phyloP scores from a whole-genome alignment of 1,140 invertebrate species.

The Coptotermes formosanus region DNA sequence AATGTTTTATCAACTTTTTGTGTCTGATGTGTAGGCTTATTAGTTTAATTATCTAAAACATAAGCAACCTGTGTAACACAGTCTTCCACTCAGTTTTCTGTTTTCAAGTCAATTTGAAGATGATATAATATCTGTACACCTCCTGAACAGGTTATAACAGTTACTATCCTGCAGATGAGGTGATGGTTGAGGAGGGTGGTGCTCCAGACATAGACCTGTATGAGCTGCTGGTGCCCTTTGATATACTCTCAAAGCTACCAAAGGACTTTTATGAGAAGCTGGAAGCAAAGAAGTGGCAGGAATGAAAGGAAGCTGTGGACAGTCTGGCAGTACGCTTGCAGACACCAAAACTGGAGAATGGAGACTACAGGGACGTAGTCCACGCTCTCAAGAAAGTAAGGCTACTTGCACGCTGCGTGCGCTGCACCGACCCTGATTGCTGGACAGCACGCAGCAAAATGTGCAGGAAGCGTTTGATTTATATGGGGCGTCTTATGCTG shows the following conservation, averaged over 20 bases:
- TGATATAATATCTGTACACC: neutral
- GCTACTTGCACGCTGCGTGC: constrained; percentile 10
- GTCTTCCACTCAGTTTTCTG: no score
- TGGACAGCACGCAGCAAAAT: constrained; percentile 10
- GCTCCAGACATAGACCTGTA: constrained; percentile 82
- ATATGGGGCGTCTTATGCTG: neutral
- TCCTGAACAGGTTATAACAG: neutral
- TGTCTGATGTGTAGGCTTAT: no score
- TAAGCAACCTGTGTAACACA: no score
- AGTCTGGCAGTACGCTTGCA: constrained; percentile 74
- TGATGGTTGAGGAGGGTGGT: constrained; percentile 52
- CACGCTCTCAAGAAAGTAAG: constrained; percentile 83
- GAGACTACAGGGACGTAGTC: constrained; percentile 91
- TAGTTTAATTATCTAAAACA: no score
- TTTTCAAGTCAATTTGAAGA: neutral
- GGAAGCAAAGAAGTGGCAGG: constrained; percentile 97
- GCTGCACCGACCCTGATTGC: constrained; percentile 1
- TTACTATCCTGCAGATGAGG: constrained; percentile 8
- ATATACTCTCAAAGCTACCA: constrained; percentile 88
- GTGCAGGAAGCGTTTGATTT: constrained; percentile 4
- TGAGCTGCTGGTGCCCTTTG: constrained; percentile 87
- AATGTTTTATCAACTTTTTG: no score
- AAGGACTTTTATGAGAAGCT: constrained; percentile 96
- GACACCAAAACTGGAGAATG: constrained; percentile 81
- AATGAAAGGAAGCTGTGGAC: constrained; percentile 89